Percentiles rank a stretch among this genome's conserved stretches.
Conservation (phyloP, 2,113 vertebrate genomes). For the Smithornis capensis region DNA sequence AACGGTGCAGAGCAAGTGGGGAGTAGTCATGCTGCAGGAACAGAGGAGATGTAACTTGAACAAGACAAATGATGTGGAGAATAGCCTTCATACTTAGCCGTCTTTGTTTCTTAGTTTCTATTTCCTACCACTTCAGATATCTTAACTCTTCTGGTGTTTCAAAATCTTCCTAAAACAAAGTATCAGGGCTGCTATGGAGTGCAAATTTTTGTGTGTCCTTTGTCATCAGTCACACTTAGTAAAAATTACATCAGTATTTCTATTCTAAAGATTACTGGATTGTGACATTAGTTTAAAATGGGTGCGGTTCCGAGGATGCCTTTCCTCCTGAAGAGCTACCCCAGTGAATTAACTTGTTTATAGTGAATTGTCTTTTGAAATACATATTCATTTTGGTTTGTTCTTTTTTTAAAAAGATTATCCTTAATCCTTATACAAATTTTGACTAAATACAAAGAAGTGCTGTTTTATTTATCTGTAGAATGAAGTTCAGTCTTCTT, state of each 20-base stretch:
- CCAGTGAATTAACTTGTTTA: background rate
- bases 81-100: background rate
- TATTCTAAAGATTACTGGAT: background rate
- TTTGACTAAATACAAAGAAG: background rate
- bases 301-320: background rate
- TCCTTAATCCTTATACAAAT: background rate
- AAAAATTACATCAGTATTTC: background rate
- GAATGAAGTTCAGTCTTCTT: background rate
- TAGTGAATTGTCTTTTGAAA: background rate
- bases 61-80: background rate
- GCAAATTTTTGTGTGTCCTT: background rate
- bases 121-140: background rate
- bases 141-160: background rate
- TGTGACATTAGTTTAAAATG: background rate
- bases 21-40: background rate
- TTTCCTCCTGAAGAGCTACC: background rate
- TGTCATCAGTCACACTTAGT: background rate
- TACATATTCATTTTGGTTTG: background rate
- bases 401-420: background rate
- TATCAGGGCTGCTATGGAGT: background rate
- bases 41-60: background rate
- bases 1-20: background rate
- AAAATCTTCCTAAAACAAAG: background rate
- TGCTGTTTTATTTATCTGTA: conserved; percentile 28
- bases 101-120: background rate